phyloP scores from a whole-genome alignment of 2,113 vertebrate species.

The Rhineura floridana region DNA sequence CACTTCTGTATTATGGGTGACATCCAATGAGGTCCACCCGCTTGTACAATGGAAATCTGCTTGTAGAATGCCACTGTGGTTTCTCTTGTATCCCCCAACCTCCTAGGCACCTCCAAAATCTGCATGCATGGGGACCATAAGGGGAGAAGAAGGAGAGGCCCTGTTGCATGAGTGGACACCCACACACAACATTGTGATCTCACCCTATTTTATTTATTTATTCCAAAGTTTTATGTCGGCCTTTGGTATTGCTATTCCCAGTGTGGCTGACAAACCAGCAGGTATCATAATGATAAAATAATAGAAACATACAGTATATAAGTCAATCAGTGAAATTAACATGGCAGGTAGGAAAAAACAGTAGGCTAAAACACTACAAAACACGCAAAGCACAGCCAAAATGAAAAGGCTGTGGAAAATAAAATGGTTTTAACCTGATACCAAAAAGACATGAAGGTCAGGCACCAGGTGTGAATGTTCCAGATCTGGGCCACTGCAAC shows the following conservation, averaged over 20 bases:
- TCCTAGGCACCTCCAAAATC: too few relatives aligned
- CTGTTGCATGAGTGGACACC: too few relatives aligned
- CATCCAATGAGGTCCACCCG: neutral
- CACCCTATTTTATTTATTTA: neutral
- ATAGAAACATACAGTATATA: neutral
- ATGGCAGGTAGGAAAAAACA: neutral
- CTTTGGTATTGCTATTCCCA: neutral
- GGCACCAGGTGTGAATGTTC: neutral
- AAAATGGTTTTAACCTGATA: neutral
- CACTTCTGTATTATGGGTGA: neutral
- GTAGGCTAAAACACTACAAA: neutral
- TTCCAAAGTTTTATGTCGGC: neutral
- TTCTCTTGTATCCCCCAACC: too few relatives aligned
- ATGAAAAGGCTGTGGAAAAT: neutral
- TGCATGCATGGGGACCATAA: too few relatives aligned
- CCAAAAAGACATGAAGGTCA: neutral
- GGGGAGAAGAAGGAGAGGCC: too few relatives aligned
- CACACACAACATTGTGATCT: too few relatives aligned
- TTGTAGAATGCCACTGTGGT: too few relatives aligned
- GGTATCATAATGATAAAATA: neutral
- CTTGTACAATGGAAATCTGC: too few relatives aligned
- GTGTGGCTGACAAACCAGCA: neutral
- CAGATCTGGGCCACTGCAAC: neutral
- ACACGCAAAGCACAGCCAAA: neutral
- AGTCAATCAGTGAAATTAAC: neutral